phyloP scores from a whole-genome alignment of 2,797 vertebrate species.

The Choloepus didactylus region DNA sequence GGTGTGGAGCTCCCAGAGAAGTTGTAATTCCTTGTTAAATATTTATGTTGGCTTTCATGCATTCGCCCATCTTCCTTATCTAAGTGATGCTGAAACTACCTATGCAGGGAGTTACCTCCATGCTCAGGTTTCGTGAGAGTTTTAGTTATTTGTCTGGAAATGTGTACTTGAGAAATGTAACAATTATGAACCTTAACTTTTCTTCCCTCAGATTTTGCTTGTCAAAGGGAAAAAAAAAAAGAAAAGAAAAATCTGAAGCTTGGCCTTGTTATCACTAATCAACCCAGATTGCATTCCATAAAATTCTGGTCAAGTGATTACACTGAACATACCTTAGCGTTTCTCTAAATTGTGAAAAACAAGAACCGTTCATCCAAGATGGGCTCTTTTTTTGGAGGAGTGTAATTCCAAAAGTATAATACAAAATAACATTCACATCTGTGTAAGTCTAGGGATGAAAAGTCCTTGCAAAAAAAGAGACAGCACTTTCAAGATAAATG shows the following conservation, averaged over 20 bases:
- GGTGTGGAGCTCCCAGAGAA: not conserved
- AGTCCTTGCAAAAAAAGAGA: constrained; percentile 18
- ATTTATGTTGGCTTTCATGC: not conserved
- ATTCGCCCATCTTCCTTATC: constrained; percentile 19
- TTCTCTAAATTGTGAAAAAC: not conserved
- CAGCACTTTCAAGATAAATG: not conserved
- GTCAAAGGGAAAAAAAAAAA: not conserved
- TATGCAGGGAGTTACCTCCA: not conserved
- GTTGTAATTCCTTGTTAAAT: not conserved
- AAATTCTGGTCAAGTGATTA: not conserved
- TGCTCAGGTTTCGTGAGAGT: not conserved
- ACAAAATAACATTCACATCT: not conserved
- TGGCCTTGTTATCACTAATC: not conserved
- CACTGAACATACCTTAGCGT: not conserved
- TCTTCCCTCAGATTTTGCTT: not conserved
- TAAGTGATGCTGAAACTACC: not conserved
- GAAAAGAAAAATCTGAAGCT: not conserved
- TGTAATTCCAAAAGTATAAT: not conserved
- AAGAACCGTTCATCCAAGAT: not conserved
- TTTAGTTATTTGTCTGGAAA: constrained; percentile 58
- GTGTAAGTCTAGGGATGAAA: not conserved
- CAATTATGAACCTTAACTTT: constrained; percentile 5
- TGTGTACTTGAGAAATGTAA: constrained; percentile 26
- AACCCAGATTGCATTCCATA: not conserved
- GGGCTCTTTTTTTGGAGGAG: not conserved